Conservation (phyloP, 2,888 invertebrate species). For the Antitype chi region DNA sequence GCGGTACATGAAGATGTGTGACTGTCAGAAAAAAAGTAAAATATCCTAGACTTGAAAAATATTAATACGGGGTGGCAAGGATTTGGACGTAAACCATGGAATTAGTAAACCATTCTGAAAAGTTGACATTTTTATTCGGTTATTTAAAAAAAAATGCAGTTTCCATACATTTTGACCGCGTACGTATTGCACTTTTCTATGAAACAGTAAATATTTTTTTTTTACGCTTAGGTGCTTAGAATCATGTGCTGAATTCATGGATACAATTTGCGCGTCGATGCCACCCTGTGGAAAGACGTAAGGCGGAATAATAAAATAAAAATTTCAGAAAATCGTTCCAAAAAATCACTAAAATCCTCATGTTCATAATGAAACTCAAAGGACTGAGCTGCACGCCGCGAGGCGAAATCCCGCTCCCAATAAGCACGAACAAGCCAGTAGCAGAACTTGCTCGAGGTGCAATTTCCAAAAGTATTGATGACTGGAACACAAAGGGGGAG, state of each 20-base stretch:
- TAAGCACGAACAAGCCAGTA: conserved; percentile 69
- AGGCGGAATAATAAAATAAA: neutral
- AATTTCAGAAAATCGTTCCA: neutral
- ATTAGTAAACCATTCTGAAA: no score
- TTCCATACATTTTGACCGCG: no score
- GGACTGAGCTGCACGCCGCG: conserved; percentile 25
- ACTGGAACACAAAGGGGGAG: conserved; percentile 81
- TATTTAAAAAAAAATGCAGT: no score
- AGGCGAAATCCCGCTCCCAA: conserved; percentile 50
- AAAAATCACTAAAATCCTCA: conserved; percentile 20
- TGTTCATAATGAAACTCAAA: conserved; percentile 30
- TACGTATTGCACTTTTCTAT: no score
- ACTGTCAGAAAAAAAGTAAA: neutral
- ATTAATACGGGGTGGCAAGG: neutral
- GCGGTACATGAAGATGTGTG: neutral
- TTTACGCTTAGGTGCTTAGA: no score
- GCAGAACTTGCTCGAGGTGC: conserved; percentile 74
- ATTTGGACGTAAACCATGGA: no score
- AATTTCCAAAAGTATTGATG: conserved; percentile 85
- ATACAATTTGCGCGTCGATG: no score
- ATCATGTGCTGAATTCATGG: no score
- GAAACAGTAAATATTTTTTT: no score
- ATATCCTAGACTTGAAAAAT: neutral
- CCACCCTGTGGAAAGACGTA: no score
- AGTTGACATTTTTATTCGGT: no score